Evolutionary conservation across 2,113 vertebrate genomes (phyloP).

Genomic region (Hyla sarda): DNA sequence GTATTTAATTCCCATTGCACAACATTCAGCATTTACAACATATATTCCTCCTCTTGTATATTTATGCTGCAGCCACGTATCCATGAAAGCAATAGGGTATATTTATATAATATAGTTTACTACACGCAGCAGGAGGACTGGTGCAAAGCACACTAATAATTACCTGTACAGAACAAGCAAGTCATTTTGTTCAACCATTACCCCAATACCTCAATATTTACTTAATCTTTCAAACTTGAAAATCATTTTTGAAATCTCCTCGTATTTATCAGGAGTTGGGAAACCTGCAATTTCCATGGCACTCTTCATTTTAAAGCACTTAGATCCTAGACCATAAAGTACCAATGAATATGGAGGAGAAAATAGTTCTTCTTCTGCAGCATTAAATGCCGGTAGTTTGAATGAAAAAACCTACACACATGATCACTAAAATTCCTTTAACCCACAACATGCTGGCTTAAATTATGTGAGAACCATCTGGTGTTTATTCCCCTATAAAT

Average conservation of each 20-base stretch:
- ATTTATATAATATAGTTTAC: neutral
- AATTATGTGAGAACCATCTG: too few relatives aligned
- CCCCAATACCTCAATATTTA: conserved; percentile 27
- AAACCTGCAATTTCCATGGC: conserved; percentile 31
- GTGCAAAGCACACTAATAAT: conserved; percentile 29
- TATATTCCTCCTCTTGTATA: neutral
- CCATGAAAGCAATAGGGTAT: conserved; percentile 14
- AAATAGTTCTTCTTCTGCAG: neutral
- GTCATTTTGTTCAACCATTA: neutral
- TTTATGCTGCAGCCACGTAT: too few relatives aligned
- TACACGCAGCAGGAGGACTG: neutral
- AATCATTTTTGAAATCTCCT: neutral
- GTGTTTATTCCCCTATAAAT: neutral
- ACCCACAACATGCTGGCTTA: neutral
- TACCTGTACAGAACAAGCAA: neutral
- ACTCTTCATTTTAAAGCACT: conserved; percentile 38
- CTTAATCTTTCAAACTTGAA: conserved; percentile 32
- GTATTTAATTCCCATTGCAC: neutral
- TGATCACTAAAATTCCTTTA: neutral
- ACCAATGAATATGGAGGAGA: neutral
- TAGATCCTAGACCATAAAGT: conserved; percentile 13
- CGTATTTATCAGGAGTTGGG: conserved; percentile 12
- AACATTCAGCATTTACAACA: neutral
- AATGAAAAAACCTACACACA: neutral
- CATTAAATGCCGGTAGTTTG: neutral